Evolutionary conservation across 2,888 invertebrate genomes (phyloP), one percentile per base, ranked within the genome.

Genomic region (Tortrix viridana): DNA sequence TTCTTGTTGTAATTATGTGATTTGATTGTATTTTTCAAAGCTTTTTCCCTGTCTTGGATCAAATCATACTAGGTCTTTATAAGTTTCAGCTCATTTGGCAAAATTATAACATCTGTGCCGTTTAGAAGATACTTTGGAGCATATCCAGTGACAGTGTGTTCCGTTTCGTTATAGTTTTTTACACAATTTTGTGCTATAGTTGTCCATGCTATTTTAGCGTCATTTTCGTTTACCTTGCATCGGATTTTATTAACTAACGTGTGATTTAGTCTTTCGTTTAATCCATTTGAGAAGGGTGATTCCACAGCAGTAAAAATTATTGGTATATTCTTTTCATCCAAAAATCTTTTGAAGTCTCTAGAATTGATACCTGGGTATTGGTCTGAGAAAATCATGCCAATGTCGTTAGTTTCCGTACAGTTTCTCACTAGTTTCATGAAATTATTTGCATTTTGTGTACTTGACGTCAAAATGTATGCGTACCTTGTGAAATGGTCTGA

Each of bases 281-380:
- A 43, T 0, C 73, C 72, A 50, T 74, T 71, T 2, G 68, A 70
- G 22, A 74, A 74, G 14, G 74, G 74, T 5, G 74, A 50, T 46
- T 77, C 70, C 23, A 72, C 76, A 59, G 75, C 78, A 3, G 77
- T 80, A 54, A 79, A 80, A 46, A 80, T 56, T 47, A 79, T 63
- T 50, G 54, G 37, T 50, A 76, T 71, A 55, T 58, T 46, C 16
- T 68, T 66, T 20, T 67, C 63, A 7, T 63, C 38, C 20, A 74
- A 57, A 55, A 64, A 71, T 6, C 18, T 32, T 57, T 73, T 69
- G 18, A 69, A 71, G 57, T 69, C 67, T 48, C 57, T 73, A 1
- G 74, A 74, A 64, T 74, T 75, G 6, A 76, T 71, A 14, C 74
- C 74, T 2, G 74, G 77, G 41, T 77, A 75, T 70, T 76, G 75